Percentiles rank a stretch among this genome's conserved stretches.
Conservation (phyloP, 2,113 vertebrate species). For the Scatophagus argus region DNA sequence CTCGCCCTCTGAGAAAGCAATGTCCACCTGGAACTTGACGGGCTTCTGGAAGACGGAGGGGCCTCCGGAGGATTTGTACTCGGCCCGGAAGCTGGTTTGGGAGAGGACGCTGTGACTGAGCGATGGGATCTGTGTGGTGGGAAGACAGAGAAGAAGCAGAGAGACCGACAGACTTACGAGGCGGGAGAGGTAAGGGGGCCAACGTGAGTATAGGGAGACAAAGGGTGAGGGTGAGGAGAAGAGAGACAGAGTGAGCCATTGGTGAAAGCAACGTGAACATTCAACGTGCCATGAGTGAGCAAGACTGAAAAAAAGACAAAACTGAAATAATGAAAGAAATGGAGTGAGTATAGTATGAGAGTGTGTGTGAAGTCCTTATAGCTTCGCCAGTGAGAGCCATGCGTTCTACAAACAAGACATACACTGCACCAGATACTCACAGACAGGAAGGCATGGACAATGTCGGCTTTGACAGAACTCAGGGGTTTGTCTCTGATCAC, state of each 20-base stretch:
- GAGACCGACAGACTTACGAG: conserved; percentile 77
- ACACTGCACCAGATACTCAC: conserved; percentile 81
- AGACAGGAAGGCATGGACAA: conserved; percentile 94
- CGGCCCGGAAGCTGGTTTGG: conserved; percentile 94
- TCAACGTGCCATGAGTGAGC: conserved; percentile 65
- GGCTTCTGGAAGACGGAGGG: conserved; percentile 97
- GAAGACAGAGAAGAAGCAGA: conserved; percentile 78
- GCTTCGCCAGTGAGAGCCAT: conserved; percentile 57
- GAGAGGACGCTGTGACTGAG: conserved; percentile 96
- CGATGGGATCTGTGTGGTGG: conserved; percentile 88
- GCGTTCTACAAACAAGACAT: conserved; percentile 52
- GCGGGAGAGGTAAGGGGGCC: conserved; percentile 70
- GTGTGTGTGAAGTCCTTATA: conserved; percentile 25
- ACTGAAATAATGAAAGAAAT: conserved; percentile 66
- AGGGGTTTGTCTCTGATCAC: conserved; percentile 95
- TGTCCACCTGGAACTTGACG: conserved; percentile 95
- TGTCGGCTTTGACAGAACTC: conserved; percentile 95
- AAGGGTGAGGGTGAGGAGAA: conserved; percentile 80
- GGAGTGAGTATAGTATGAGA: conserved; percentile 56
- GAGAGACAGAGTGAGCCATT: conserved; percentile 78
- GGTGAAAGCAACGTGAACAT: conserved; percentile 74
- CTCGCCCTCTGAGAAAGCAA: conserved; percentile 91
- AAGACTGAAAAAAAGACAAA: conserved; percentile 57
- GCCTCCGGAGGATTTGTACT: conserved; percentile 92
- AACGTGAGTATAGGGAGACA: conserved; percentile 77